Percentiles rank a stretch among this genome's conserved stretches.
These are phyloP conservation scores for Myrmecobius fasciatus DNA, from an alignment of 2,113 vertebrate species.

Conservation along the genomic window DNA sequence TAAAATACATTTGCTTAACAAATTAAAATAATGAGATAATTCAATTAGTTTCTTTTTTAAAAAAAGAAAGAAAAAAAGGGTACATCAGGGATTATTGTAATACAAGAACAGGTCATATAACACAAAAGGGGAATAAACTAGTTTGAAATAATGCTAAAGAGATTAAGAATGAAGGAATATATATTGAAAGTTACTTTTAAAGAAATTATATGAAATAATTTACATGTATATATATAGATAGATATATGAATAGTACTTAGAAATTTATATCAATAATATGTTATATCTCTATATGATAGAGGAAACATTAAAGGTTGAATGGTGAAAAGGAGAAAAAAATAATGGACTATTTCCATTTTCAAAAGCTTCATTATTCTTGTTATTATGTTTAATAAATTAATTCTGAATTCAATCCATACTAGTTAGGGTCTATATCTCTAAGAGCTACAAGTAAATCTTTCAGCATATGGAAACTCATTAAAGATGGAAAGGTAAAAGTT, in stretches of 20 bases:
- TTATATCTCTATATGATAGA: conserved; percentile 56
- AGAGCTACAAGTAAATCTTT: conserved; percentile 88
- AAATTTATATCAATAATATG: neutral
- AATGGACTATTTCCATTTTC: conserved; percentile 77
- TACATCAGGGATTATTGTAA: conserved; percentile 96
- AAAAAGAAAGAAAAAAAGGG: conserved; percentile 90
- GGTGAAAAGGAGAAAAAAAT: conserved; percentile 83
- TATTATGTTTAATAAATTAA: conserved; percentile 75
- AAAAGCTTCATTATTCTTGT: conserved; percentile 79
- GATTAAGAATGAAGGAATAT: conserved; percentile 88
- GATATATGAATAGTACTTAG: neutral
- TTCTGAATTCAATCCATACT: conserved; percentile 85
- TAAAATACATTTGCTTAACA: conserved; percentile 99
- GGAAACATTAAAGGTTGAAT: conserved; percentile 78
- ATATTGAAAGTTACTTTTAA: conserved; percentile 89
- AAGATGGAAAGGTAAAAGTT: conserved; percentile 81
- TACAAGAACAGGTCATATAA: conserved; percentile 91
- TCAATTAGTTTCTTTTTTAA: conserved; percentile 95
- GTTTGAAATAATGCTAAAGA: conserved; percentile 93
- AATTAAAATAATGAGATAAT: conserved; percentile 98
- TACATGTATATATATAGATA: neutral
- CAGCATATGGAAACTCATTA: conserved; percentile 85
- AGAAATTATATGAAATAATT: conserved; percentile 88
- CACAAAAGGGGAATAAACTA: conserved; percentile 93
- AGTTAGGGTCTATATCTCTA: conserved; percentile 85